Conservation (phyloP, 2,113 vertebrate genomes). For the Phocoena phocoena region DNA sequence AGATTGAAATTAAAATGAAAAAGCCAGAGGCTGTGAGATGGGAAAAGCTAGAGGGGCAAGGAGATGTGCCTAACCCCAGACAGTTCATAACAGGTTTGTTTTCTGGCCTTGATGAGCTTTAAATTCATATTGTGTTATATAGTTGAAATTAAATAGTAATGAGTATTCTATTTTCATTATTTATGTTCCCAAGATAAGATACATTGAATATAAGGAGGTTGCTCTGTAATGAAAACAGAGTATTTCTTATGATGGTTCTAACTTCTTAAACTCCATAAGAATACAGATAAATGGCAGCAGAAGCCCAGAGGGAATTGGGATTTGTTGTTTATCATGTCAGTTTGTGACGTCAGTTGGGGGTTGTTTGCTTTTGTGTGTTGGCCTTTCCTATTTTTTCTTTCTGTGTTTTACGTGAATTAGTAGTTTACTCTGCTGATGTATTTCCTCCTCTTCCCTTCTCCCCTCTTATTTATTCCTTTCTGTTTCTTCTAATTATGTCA, state of each 20-base stretch:
- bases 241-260: constrained; percentile 21
- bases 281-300: neutral
- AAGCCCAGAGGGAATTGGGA: neutral
- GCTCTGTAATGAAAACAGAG: constrained; percentile 39
- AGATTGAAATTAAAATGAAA: constrained; percentile 99
- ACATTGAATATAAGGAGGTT: constrained; percentile 36
- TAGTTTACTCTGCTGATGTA: neutral
- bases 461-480: neutral
- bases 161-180: constrained; percentile 44
- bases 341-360: neutral
- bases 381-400: neutral
- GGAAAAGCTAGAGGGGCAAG: constrained; percentile 95
- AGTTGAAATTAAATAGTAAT: constrained; percentile 53
- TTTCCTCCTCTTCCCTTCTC: neutral
- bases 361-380: constrained; percentile 9
- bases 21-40: constrained; percentile 95
- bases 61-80: constrained; percentile 86
- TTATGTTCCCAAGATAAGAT: constrained; percentile 19
- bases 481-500: neutral
- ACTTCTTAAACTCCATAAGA: constrained; percentile 8
- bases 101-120: constrained; percentile 52
- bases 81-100: constrained; percentile 93
- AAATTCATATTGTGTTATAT: neutral
- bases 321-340: neutral
- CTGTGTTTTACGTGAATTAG: neutral